These are phyloP conservation scores for Rhodinocichla rosea DNA, from an alignment of 2,113 vertebrate species.

Conservation along the genomic window DNA sequence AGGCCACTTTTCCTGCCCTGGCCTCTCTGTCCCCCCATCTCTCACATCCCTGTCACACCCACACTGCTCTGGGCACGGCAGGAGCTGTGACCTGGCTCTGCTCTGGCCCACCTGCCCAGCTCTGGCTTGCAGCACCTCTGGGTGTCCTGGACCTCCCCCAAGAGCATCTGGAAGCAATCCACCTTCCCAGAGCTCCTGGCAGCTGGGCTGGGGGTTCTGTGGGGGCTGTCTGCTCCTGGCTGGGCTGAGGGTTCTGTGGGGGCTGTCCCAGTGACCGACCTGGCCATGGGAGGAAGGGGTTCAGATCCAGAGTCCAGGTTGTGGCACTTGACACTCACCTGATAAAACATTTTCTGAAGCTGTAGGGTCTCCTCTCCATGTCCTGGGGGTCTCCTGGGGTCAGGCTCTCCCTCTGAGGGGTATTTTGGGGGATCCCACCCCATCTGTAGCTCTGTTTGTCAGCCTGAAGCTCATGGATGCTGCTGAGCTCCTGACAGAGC, in stretches of 20 bases:
- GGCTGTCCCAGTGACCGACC: not conserved
- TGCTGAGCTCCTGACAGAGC: not conserved
- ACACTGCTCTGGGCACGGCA: not conserved
- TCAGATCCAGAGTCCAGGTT: not conserved
- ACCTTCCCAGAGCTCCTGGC: not conserved
- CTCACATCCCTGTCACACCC: not conserved
- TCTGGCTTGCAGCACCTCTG: not conserved
- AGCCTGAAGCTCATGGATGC: not conserved
- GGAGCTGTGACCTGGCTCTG: not conserved
- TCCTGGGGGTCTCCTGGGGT: not conserved
- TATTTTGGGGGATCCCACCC: not conserved
- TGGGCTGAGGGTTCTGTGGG: rapidly evolving
- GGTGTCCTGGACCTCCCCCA: not conserved
- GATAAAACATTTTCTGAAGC: not conserved
- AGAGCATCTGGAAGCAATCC: not conserved
- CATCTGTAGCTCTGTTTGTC: not conserved
- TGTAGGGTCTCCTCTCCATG: not conserved
- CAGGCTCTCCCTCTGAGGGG: not conserved
- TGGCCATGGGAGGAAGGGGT: rapidly evolving
- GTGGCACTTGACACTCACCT: not conserved
- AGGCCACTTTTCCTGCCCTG: not conserved
- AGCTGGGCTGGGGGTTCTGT: too few species aligned
- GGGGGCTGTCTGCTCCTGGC: too few species aligned
- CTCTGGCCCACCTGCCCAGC: not conserved
- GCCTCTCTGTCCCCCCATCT: rapidly evolving